Conservation (phyloP, 2,797 vertebrate genomes). For the Hoplostethus mediterraneus region DNA sequence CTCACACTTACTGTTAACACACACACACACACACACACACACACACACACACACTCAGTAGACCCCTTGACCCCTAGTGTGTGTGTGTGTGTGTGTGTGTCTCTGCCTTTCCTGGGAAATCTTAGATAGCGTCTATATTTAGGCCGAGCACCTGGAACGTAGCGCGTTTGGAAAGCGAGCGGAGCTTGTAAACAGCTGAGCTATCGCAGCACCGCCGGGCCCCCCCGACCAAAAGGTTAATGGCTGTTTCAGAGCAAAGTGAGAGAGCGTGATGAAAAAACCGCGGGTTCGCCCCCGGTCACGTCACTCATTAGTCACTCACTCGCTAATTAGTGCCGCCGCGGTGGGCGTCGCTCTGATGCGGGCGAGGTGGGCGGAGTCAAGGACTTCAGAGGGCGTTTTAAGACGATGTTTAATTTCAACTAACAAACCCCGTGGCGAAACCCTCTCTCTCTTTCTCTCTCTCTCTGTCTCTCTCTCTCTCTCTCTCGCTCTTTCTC, state of each 20-base stretch:
- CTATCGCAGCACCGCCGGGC: constrained; percentile 74
- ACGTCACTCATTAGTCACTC: too few species aligned
- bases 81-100: constrained; percentile 63
- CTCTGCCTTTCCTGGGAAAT: constrained; percentile 70
- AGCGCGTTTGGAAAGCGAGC: constrained; percentile 66
- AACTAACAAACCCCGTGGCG: constrained; percentile 5
- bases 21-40: constrained; percentile 2
- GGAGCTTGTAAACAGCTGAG: constrained; percentile 71
- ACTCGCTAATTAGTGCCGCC: constrained; percentile 59
- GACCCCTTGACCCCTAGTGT: constrained; percentile 47
- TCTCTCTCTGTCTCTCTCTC: neutral
- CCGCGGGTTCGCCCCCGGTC: constrained; percentile 29
- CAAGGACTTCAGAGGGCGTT: constrained; percentile 22
- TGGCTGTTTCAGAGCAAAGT: constrained; percentile 65
- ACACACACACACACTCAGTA: neutral
- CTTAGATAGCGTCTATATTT: constrained; percentile 76
- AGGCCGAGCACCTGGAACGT: constrained; percentile 77
- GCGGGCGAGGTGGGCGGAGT: constrained; percentile 18
- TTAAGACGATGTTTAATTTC: constrained; percentile 12
- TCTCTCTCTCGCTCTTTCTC: neutral
- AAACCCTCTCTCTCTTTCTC: too few species aligned
- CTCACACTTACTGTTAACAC: neutral
- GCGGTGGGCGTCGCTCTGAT: constrained; percentile 17
- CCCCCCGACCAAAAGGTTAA: too few species aligned
- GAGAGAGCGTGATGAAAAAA: constrained; percentile 67